Evolutionary conservation across 23 tunicate species (phyloP).

Genomic region (Halocynthia roretzi): DNA sequence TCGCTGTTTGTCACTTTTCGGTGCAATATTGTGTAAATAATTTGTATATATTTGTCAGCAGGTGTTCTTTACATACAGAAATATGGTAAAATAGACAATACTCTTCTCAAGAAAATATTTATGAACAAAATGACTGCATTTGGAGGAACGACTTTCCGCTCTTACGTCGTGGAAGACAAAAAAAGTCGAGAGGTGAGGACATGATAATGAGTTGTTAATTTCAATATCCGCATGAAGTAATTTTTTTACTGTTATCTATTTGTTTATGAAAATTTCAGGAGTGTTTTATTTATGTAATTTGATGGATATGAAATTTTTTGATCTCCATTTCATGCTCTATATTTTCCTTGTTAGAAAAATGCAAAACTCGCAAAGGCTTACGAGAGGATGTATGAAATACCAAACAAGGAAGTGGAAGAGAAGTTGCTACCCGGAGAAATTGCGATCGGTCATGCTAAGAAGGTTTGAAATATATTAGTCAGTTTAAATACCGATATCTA

Average conservation of each 20-base stretch:
- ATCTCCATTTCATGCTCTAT: not conserved
- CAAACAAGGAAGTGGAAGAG: conserved; percentile 22
- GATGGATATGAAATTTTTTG: not conserved
- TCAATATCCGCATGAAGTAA: no score
- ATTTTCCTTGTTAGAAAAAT: conserved; percentile 15
- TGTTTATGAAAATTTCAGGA: no score
- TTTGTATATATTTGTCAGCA: not conserved
- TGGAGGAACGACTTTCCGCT: conserved; percentile 8
- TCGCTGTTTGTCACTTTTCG: not conserved
- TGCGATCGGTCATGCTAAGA: conserved; percentile 39
- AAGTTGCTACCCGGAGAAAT: conserved; percentile 44
- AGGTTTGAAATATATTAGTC: conserved; percentile 13
- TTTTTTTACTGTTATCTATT: no score
- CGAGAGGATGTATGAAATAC: conserved; percentile 23
- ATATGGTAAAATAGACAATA: not conserved
- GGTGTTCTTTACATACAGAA: not conserved
- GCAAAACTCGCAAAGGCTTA: conserved; percentile 32
- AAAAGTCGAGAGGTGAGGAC: not conserved
- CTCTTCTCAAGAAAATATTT: not conserved
- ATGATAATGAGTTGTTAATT: no score
- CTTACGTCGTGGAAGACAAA: conserved; percentile 1
- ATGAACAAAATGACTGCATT: not conserved
- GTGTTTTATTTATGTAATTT: not conserved
- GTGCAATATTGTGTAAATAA: not conserved
- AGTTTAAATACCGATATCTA: not conserved